Evolutionary conservation across 2,113 vertebrate species (phyloP).

Genomic region (Steatornis caripensis): DNA sequence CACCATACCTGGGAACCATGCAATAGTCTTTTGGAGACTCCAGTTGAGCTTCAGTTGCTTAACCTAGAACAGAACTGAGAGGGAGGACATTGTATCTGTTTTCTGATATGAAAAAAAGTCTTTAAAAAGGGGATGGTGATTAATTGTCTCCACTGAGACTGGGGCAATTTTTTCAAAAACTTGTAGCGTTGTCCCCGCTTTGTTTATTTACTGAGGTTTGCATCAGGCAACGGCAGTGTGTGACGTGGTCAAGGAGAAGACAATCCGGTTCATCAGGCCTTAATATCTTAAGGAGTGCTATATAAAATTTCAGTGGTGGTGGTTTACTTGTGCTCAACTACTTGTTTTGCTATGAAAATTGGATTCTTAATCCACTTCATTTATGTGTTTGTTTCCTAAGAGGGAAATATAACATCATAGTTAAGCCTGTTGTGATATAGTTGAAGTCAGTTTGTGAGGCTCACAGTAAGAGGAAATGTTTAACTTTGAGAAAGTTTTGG

Average conservation of each 20-base stretch:
- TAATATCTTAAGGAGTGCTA: not conserved
- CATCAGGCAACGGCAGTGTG: not conserved
- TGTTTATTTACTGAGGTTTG: not conserved
- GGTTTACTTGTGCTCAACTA: not conserved
- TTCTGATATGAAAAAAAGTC: not conserved
- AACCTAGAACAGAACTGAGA: not conserved
- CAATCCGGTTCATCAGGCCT: not conserved
- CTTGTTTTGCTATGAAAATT: not conserved
- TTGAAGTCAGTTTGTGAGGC: not conserved
- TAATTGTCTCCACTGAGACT: not conserved
- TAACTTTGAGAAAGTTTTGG: not conserved
- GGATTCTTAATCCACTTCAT: not conserved
- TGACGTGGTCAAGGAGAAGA: not conserved
- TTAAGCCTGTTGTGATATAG: not conserved
- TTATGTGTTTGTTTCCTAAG: not conserved
- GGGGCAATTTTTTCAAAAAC: not conserved
- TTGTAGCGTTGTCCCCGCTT: not conserved
- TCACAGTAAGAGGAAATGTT: not conserved
- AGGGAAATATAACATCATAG: not conserved
- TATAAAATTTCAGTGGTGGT: not conserved
- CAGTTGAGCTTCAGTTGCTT: not conserved
- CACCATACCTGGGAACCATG: not conserved
- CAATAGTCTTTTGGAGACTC: fast-evolving
- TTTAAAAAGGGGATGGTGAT: not conserved
- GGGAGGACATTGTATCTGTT: not conserved